Conservation (phyloP, 2,113 vertebrate genomes). For the Ophthalmolycus amberensis region DNA sequence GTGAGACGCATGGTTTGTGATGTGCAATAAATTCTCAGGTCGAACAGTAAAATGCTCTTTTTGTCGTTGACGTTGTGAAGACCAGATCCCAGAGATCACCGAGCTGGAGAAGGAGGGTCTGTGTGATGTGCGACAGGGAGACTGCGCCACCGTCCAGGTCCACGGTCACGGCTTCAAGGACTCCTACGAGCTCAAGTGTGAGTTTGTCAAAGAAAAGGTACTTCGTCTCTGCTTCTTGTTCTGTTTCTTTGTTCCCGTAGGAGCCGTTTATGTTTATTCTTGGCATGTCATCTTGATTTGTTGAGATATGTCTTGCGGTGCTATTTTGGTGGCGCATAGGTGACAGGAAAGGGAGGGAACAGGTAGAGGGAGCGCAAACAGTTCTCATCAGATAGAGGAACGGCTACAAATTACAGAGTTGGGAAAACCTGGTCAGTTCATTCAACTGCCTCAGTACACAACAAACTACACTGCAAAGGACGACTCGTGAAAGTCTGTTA, state of each 20-base stretch:
- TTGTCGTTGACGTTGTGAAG: constrained; percentile 76
- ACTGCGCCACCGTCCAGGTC: constrained; percentile 85
- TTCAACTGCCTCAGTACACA: too few species aligned
- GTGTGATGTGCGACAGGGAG: constrained; percentile 84
- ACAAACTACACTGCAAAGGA: too few species aligned
- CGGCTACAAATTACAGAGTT: too few species aligned
- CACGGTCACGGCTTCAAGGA: constrained; percentile 88
- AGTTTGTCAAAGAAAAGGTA: constrained; percentile 91
- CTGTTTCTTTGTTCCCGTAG: not conserved
- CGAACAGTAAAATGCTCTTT: not conserved
- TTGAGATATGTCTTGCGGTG: too few species aligned
- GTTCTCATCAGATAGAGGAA: too few species aligned
- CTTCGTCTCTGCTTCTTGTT: constrained; percentile 11
- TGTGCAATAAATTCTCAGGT: too few species aligned
- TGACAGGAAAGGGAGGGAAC: too few species aligned
- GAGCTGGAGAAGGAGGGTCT: constrained; percentile 87
- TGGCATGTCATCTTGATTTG: not conserved
- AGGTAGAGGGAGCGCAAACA: too few species aligned
- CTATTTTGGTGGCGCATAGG: too few species aligned
- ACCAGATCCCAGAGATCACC: constrained; percentile 88
- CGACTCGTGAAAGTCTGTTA: too few species aligned
- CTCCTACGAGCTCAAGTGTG: constrained; percentile 87
- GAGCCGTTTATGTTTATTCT: not conserved
- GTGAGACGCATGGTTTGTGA: too few species aligned
- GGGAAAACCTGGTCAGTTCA: too few species aligned